A percentile compares a stretch with the other conserved stretches of the same genome.
Conservation (phyloP, 1,140 invertebrate genomes). For the Apocrypta bakeri region DNA sequence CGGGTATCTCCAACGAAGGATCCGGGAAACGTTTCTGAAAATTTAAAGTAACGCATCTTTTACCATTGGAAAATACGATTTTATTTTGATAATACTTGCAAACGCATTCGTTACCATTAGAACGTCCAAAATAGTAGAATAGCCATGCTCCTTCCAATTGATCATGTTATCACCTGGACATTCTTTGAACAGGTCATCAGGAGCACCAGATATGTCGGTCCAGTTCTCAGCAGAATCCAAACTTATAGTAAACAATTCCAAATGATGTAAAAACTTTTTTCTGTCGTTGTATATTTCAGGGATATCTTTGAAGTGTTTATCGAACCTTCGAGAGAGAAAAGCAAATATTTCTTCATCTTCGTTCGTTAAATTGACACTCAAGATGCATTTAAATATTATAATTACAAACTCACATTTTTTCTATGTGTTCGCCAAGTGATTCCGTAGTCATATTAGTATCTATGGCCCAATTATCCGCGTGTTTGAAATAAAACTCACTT, state of each 20-base stretch:
- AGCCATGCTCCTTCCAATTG: conserved; percentile 79
- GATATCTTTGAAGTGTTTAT: conserved; percentile 49
- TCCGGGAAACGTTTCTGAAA: conserved; percentile 65
- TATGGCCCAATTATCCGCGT: conserved; percentile 51
- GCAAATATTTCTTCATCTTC: too few relatives aligned
- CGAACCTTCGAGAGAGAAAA: conserved; percentile 48
- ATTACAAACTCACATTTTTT: conserved; percentile 62
- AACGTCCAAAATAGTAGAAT: conserved; percentile 76
- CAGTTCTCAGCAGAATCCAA: conserved; percentile 76
- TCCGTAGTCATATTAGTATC: conserved; percentile 57
- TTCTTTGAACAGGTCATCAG: conserved; percentile 72
- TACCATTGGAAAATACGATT: not conserved
- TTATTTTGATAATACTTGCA: too few relatives aligned
- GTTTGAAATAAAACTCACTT: conserved; percentile 57
- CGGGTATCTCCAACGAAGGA: conserved; percentile 57
- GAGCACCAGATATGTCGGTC: conserved; percentile 75
- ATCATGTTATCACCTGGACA: conserved; percentile 76
- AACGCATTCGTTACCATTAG: conserved; percentile 73
- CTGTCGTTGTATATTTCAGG: conserved; percentile 49
- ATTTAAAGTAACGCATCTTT: not conserved
- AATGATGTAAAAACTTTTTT: conserved; percentile 71
- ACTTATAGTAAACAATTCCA: conserved; percentile 73
- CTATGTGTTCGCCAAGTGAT: conserved; percentile 72
- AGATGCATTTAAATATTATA: not conserved
- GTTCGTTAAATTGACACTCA: not conserved